A percentile compares a stretch with the other conserved stretches of the same genome.
Evolutionary conservation across 2,888 invertebrate genomes (phyloP).

Genomic region (Agrochola lota): DNA sequence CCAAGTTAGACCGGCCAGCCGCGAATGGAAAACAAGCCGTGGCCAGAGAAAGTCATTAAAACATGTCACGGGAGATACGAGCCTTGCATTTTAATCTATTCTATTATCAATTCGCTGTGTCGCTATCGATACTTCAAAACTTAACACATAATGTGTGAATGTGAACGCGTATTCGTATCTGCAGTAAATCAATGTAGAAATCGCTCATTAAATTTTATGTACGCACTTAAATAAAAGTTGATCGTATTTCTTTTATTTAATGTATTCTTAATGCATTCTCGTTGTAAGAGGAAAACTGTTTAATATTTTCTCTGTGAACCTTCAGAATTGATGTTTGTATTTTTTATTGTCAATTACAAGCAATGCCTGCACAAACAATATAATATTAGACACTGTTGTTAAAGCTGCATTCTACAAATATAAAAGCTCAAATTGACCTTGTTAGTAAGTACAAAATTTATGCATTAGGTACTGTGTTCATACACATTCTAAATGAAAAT

Average conservation of each 20-base stretch:
- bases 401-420: neutral
- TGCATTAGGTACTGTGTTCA: slow-evolving; percentile 8
- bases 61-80: slow-evolving; percentile 79
- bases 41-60: slow-evolving; percentile 88
- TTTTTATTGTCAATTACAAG: neutral
- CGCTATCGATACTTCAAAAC: slow-evolving; percentile 58
- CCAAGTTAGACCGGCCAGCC: slow-evolving; percentile 64
- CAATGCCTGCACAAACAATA: neutral
- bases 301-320: slow-evolving; percentile 42
- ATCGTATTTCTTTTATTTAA: slow-evolving; percentile 25
- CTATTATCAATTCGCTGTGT: slow-evolving; percentile 70
- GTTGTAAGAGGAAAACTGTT: slow-evolving; percentile 32
- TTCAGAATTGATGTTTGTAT: slow-evolving; percentile 1
- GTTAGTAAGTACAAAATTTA: neutral
- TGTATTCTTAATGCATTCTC: slow-evolving; percentile 25
- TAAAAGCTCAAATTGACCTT: slow-evolving; percentile 27
- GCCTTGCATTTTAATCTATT: slow-evolving; percentile 78
- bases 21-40: slow-evolving; percentile 79
- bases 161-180: slow-evolving; percentile 52
- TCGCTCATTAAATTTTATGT: slow-evolving; percentile 48
- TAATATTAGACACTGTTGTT: neutral
- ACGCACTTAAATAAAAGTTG: slow-evolving; percentile 36
- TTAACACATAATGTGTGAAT: slow-evolving; percentile 52
- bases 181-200: slow-evolving; percentile 66
- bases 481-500: slow-evolving; percentile 27